These are phyloP conservation scores for Drosophila lowei DNA, from an alignment of 1,140 invertebrate species.

Conservation along the genomic window DNA sequence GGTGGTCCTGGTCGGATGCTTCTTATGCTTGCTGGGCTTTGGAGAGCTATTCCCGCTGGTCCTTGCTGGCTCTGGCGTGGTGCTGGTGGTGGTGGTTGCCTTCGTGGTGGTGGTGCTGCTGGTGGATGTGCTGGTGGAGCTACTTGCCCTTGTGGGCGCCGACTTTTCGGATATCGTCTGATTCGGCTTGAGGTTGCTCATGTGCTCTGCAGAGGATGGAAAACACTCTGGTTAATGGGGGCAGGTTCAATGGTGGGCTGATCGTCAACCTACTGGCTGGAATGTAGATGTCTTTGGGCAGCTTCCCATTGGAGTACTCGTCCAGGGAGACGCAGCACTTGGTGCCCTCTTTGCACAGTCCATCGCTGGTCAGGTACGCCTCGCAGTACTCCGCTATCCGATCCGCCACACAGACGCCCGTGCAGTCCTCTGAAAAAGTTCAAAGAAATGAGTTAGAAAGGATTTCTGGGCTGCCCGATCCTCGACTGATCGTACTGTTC, in stretches of 20 bases:
- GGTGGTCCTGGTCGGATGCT: conserved; percentile 55
- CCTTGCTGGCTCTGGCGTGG: conserved; percentile 79
- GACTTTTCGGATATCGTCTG: conserved; percentile 54
- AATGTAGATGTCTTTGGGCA: conserved; percentile 89
- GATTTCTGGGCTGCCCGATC: too few relatives aligned
- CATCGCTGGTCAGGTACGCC: conserved; percentile 88
- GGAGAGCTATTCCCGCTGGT: conserved; percentile 55
- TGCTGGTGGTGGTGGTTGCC: conserved; percentile 57
- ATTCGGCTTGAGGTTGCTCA: conserved; percentile 68
- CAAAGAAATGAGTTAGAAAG: neutral
- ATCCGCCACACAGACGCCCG: conserved; percentile 92
- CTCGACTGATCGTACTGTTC: conserved; percentile 46
- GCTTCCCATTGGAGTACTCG: conserved; percentile 86
- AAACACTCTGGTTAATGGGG: neutral
- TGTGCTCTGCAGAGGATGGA: conserved; percentile 53
- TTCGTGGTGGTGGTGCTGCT: conserved; percentile 40
- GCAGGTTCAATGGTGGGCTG: too few relatives aligned
- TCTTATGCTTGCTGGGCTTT: conserved; percentile 72
- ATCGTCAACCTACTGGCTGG: conserved; percentile 83
- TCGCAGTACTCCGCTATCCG: conserved; percentile 93
- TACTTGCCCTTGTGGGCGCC: conserved; percentile 47
- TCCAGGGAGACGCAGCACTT: conserved; percentile 91
- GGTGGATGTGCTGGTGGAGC: conserved; percentile 29
- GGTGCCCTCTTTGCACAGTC: conserved; percentile 88
- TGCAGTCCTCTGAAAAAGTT: conserved; percentile 84